phyloP scores from a whole-genome alignment of 2,113 vertebrate species.

The Lota lota region DNA sequence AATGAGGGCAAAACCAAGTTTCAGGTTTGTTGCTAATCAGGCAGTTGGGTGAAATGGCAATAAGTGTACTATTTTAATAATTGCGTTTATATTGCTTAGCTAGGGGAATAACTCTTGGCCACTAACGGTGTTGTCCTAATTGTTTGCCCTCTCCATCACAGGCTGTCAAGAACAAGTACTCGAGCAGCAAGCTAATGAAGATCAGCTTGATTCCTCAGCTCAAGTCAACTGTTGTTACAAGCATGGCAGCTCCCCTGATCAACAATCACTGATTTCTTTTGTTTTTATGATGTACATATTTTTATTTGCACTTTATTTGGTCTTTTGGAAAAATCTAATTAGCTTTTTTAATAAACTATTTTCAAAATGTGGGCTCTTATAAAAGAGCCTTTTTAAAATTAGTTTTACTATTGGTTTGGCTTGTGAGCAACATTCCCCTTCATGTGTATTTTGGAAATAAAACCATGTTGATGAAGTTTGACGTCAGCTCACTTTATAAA shows the following conservation, averaged over 20 bases:
- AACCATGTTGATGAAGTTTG: too few species aligned
- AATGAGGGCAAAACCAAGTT: constrained; percentile 81
- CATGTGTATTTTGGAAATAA: too few species aligned
- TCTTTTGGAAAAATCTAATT: constrained; percentile 1
- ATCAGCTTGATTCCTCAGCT: constrained; percentile 86
- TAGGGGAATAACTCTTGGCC: not conserved
- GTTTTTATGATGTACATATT: not conserved
- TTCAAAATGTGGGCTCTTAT: not conserved
- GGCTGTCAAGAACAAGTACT: constrained; percentile 88
- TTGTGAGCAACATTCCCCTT: not conserved
- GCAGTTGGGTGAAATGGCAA: too few species aligned
- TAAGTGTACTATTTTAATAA: too few species aligned
- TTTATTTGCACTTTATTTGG: constrained; percentile 61
- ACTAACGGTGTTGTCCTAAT: not conserved
- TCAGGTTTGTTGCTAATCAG: constrained; percentile 69
- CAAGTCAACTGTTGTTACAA: constrained; percentile 60
- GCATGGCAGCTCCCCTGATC: constrained; percentile 75
- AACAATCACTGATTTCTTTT: constrained; percentile 17
- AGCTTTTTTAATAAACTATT: constrained; percentile 24
- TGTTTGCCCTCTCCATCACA: constrained; percentile 39
- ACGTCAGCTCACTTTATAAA: too few species aligned
- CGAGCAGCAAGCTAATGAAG: constrained; percentile 81
- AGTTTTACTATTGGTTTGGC: not conserved
- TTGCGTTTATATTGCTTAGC: not conserved
- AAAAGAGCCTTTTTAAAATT: too few species aligned